Base-by-base conservation (phyloP, 2,888 invertebrate species). In the Trypoxylon attenuatum region DNA sequence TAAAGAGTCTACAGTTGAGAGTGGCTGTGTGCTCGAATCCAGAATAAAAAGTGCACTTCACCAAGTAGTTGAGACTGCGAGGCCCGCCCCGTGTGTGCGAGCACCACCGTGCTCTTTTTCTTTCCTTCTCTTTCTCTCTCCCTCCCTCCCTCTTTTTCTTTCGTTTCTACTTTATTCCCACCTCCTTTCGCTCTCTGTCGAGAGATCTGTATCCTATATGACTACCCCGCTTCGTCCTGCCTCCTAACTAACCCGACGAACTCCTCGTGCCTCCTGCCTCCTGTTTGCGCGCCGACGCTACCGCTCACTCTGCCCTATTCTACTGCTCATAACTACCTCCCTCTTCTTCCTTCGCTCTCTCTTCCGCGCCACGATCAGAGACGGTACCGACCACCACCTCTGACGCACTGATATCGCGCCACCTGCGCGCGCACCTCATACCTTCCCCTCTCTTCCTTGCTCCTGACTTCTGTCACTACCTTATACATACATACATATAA, bases 361-460 rank as follows among this genome's bases (percentile, higher is more conserved):
- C 53, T 58, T 65, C 66, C 75, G 68, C 64, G 71, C 66, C 75
- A 68, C 64, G 71, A 68, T 56, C 57, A 13, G 60, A 69, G 77
- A 83, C 81, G 29, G 33, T 22, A 56, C 38, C 72, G 76, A 76
- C 73, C 76, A 77, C 73, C 76, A 78, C 79, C 82, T 82, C 83
- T 85, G 85, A 84, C 83, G 84, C 83, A 84, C 83, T 80, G 78
- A 83, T 77, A 84, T 85, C 85, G 85, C 85, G 84, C 85, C 85
- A 85, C 85, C 82, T 85, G 85, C 85, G 85, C 84, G 83, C 85
- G 85, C 85, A 85, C 61, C 53, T 55, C 57, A 59, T 69, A 60
- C 42, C 54, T 62, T 60, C 33, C 56, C 1, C 50, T 65, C 29
- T 50, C 13, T 51, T 18, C 27, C 38, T 41, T 41, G 42, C 39